phyloP scores from a whole-genome alignment of 2,888 invertebrate species.

The Unio delphinus region DNA sequence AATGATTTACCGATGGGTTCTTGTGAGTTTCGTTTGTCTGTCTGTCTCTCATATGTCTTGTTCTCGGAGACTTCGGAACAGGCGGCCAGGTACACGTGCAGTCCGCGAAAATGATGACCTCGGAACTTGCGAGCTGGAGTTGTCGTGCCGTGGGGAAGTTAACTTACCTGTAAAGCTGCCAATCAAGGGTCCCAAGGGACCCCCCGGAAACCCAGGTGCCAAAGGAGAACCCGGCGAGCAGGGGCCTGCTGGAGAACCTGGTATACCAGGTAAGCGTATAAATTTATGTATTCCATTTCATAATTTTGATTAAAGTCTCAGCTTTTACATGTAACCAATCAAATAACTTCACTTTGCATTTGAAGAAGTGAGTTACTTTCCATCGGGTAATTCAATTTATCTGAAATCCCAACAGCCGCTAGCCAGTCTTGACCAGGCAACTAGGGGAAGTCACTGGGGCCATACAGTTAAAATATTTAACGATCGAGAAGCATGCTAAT shows the following conservation, averaged over 20 bases:
- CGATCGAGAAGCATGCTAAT: too few relatives aligned
- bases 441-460: too few relatives aligned
- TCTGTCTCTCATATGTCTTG: not conserved
- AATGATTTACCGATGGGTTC: not conserved
- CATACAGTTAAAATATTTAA: too few relatives aligned
- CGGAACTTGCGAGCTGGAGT: slow-evolving; percentile 54
- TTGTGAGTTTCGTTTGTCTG: too few relatives aligned
- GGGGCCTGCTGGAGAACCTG: slow-evolving; percentile 56
- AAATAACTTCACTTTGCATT: too few relatives aligned
- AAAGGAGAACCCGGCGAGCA: slow-evolving; percentile 58
- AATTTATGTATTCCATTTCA: not conserved
- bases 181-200: slow-evolving; percentile 63
- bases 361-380: too few relatives aligned
- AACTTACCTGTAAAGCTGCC: slow-evolving; percentile 57
- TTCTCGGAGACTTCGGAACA: slow-evolving; percentile 15
- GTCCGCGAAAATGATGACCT: slow-evolving; percentile 20
- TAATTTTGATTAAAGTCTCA: too few relatives aligned
- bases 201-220: slow-evolving; percentile 55
- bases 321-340: too few relatives aligned
- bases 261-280: slow-evolving; percentile 42
- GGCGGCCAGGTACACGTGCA: slow-evolving; percentile 22
- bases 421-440: too few relatives aligned
- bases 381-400: too few relatives aligned
- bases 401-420: too few relatives aligned
- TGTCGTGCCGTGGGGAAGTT: slow-evolving; percentile 48